phyloP scores from a whole-genome alignment of 1,140 invertebrate species.

The Drosophila truncata region DNA sequence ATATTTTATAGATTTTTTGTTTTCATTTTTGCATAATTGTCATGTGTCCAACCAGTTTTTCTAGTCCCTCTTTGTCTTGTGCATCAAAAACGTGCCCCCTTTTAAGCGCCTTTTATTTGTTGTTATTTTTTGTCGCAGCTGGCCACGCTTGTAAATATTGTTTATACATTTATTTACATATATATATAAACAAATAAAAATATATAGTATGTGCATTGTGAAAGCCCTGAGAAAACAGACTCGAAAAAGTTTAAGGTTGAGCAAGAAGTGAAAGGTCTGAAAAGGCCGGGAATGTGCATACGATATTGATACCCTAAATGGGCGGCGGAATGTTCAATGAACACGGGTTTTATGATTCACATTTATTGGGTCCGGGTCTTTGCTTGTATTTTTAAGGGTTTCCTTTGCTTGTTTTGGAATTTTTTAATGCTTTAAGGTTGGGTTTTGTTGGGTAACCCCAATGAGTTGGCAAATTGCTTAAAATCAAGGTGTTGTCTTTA shows the following conservation, averaged over 20 bases:
- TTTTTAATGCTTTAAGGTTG: slow-evolving; percentile 23
- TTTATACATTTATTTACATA: slow-evolving; percentile 48
- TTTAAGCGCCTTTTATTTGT: slow-evolving; percentile 32
- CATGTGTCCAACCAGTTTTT: slow-evolving; percentile 68
- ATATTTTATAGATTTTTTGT: slow-evolving; percentile 27
- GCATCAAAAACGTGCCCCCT: slow-evolving; percentile 63
- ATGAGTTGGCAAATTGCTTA: slow-evolving; percentile 22
- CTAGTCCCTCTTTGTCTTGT: slow-evolving; percentile 60
- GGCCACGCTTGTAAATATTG: slow-evolving; percentile 47
- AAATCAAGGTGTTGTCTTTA: slow-evolving; percentile 30
- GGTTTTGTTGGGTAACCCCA: slow-evolving; percentile 31
- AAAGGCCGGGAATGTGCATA: background rate
- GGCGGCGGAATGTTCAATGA: slow-evolving; percentile 17
- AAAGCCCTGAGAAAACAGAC: slow-evolving; percentile 26
- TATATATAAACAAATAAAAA: slow-evolving; percentile 5
- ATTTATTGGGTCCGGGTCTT: slow-evolving; percentile 5
- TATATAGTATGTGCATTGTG: slow-evolving; percentile 18
- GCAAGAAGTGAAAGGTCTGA: slow-evolving; percentile 52
- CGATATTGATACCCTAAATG: slow-evolving; percentile 35
- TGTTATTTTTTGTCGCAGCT: slow-evolving; percentile 40
- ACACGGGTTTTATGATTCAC: slow-evolving; percentile 23
- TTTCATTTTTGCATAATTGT: slow-evolving; percentile 31
- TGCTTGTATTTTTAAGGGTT: slow-evolving; percentile 13
- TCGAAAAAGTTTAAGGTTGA: slow-evolving; percentile 30
- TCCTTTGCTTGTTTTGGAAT: slow-evolving; percentile 2